Conservation (phyloP, 2,797 vertebrate species). For the Botia kubotai region DNA sequence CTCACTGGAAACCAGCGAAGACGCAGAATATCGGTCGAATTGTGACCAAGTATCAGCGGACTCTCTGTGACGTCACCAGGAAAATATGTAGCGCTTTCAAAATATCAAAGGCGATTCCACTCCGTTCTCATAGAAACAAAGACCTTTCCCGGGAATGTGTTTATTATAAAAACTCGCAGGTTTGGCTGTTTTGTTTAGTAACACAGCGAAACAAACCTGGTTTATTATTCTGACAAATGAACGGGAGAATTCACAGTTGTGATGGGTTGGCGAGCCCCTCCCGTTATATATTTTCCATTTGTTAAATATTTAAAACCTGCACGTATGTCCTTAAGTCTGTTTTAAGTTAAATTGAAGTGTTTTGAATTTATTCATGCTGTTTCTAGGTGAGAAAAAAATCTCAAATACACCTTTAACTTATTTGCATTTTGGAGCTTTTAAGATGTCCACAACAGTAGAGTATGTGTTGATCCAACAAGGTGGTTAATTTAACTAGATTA, state of each 20-base stretch:
- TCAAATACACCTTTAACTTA: too few relatives aligned
- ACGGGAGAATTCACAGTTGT: background rate
- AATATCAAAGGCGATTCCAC: background rate
- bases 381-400: too few relatives aligned
- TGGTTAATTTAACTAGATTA: background rate
- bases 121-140: background rate
- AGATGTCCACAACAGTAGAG: too few relatives aligned
- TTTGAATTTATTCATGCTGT: too few relatives aligned
- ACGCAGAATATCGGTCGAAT: background rate
- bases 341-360: too few relatives aligned
- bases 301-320: background rate
- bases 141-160: too few relatives aligned
- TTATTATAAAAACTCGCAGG: background rate
- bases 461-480: background rate
- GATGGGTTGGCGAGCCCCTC: conserved; percentile 29
- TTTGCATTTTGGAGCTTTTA: too few relatives aligned
- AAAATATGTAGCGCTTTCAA: conserved; percentile 39
- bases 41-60: conserved; percentile 20
- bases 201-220: background rate
- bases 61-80: conserved; percentile 39
- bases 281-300: background rate
- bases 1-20: background rate
- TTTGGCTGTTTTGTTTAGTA: background rate
- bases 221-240: background rate
- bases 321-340: background rate